Conservation (phyloP, 2,113 vertebrate species). For the Corythoichthys intestinalis region DNA sequence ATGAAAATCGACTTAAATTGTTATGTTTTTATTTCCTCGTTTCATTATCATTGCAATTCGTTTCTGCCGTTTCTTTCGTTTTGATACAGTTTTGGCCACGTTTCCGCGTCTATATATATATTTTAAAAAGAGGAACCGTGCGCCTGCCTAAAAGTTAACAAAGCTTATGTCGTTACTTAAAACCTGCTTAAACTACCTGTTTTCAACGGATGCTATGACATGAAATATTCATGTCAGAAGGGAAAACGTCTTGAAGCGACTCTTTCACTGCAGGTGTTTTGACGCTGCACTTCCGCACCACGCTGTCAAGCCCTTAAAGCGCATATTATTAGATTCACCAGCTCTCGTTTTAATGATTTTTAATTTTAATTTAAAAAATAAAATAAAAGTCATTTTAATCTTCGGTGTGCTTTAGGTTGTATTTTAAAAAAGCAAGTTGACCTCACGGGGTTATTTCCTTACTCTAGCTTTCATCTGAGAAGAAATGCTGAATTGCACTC, state of each 20-base stretch:
- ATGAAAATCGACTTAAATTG: not conserved
- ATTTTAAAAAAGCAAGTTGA: not conserved
- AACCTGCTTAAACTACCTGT: not conserved
- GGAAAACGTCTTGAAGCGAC: conserved; percentile 6
- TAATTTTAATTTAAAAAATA: too few species aligned
- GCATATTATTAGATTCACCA: not conserved
- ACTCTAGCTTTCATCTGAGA: not conserved
- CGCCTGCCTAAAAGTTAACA: conserved; percentile 4
- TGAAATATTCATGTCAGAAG: not conserved
- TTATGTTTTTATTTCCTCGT: not conserved
- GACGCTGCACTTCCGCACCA: conserved; percentile 55
- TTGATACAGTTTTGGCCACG: not conserved
- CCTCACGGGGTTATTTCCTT: not conserved
- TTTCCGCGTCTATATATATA: not conserved
- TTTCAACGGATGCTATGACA: not conserved
- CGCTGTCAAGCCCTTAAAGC: not conserved
- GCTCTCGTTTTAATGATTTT: too few species aligned
- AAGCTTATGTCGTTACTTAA: not conserved
- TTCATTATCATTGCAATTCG: too few species aligned
- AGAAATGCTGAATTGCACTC: not conserved
- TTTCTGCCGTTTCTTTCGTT: conserved; percentile 1
- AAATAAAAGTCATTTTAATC: not conserved
- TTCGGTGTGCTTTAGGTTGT: not conserved
- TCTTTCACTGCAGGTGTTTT: conserved; percentile 59
- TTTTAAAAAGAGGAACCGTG: conserved; percentile 23